phyloP scores from a whole-genome alignment of 2,888 invertebrate genomes.

The Myathropa florea region DNA sequence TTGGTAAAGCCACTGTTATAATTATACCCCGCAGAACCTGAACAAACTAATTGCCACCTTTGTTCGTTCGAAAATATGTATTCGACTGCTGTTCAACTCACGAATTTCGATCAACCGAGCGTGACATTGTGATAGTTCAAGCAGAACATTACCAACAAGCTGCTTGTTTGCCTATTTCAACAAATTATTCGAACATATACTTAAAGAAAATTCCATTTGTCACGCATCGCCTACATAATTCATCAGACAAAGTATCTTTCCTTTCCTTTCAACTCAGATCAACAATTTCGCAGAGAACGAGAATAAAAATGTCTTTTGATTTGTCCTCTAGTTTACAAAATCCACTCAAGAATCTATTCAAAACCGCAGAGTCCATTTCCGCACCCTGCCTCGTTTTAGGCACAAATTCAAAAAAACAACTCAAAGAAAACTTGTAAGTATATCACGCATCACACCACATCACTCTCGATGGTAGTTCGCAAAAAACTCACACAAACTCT shows the following conservation, averaged over 20 bases:
- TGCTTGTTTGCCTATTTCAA: not conserved
- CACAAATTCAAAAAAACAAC: not conserved
- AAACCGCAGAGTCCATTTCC: not conserved
- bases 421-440: not conserved
- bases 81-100: not conserved
- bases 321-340: slow-evolving; percentile 9
- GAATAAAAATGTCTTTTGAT: not conserved
- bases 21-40: too few species aligned
- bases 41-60: too few species aligned
- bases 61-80: too few species aligned
- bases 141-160: not conserved
- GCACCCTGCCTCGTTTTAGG: not conserved
- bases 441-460: slow-evolving; percentile 10
- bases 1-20: too few species aligned
- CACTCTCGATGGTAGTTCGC: slow-evolving; percentile 21
- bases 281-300: slow-evolving; percentile 29
- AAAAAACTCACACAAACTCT: slow-evolving; percentile 17
- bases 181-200: not conserved
- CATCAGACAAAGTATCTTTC: not conserved
- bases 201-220: slow-evolving; percentile 21
- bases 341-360: not conserved
- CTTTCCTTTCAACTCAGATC: slow-evolving; percentile 20
- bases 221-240: slow-evolving; percentile 27
- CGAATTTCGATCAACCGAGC: not conserved
- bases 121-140: not conserved